phyloP scores from a whole-genome alignment of 2,888 invertebrate species.

The Siphlonurus alternatus region DNA sequence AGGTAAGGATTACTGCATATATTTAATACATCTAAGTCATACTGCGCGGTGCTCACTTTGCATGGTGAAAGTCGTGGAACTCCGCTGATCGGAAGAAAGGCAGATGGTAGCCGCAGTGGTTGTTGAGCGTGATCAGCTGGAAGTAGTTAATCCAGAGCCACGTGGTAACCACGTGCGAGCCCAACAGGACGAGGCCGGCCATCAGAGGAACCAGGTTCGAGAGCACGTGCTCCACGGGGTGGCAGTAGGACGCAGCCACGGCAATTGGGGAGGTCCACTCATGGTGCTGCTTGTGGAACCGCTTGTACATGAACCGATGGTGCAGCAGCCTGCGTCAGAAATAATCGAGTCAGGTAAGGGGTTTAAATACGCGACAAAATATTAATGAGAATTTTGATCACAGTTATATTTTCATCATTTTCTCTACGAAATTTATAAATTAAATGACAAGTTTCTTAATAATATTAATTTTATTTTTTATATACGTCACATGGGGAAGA shows the following conservation, averaged over 20 bases:
- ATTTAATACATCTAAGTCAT: too few species aligned
- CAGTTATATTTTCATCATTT: too few species aligned
- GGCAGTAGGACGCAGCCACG: conserved; percentile 11
- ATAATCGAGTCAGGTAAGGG: too few species aligned
- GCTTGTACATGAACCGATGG: conserved; percentile 11
- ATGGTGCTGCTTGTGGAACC: conserved; percentile 13
- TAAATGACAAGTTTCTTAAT: too few species aligned
- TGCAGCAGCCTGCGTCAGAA: conserved; percentile 10
- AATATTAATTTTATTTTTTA: too few species aligned
- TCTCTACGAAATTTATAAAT: too few species aligned
- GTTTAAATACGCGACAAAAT: too few species aligned
- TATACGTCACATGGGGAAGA: too few species aligned
- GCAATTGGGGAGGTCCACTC: conserved; percentile 12
- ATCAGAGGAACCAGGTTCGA: conserved; percentile 10
- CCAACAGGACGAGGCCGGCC: conserved; percentile 9
- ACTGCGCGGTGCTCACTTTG: too few species aligned
- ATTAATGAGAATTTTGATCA: too few species aligned
- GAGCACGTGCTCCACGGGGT: conserved; percentile 12
- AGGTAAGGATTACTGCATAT: too few species aligned
- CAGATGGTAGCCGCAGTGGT: conserved; percentile 12
- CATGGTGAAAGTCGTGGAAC: conserved; percentile 12
- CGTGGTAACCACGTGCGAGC: conserved; percentile 7
- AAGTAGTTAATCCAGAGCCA: conserved; percentile 7
- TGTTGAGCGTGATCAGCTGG: conserved; percentile 8
- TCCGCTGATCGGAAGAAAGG: conserved; percentile 10